These are phyloP conservation scores for Gastrophysa polygoni DNA, from an alignment of 2,888 invertebrate species.

Conservation along the genomic window DNA sequence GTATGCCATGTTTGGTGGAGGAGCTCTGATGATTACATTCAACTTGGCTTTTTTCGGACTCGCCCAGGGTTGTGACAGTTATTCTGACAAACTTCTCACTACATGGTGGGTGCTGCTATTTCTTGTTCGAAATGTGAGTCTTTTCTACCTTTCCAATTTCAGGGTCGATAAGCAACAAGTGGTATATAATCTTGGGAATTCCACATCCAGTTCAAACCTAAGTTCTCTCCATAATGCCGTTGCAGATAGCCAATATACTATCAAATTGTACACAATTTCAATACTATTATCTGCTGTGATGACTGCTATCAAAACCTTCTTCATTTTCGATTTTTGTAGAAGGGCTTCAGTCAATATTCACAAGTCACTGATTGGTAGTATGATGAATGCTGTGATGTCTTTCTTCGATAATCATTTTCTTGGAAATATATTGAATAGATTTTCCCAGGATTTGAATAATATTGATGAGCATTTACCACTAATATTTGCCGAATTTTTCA, in stretches of 20 bases:
- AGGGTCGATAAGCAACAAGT: conserved; percentile 39
- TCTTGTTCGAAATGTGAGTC: not conserved
- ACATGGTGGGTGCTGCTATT: conserved; percentile 40
- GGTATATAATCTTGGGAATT: conserved; percentile 21
- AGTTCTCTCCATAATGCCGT: conserved; percentile 10
- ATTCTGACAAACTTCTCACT: conserved; percentile 44
- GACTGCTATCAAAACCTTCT: conserved; percentile 33
- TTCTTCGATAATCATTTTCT: conserved; percentile 53
- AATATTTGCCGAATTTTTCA: conserved; percentile 36
- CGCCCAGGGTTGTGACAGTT: conserved; percentile 42
- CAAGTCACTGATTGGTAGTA: conserved; percentile 65
- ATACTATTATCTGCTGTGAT: conserved; percentile 33
- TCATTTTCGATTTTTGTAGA: conserved; percentile 38
- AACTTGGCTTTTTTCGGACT: conserved; percentile 41
- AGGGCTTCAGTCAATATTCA: conserved; percentile 58
- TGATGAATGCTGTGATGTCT: conserved; percentile 62
- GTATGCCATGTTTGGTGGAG: conserved; percentile 49
- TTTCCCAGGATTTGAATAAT: conserved; percentile 72
- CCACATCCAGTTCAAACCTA: conserved; percentile 3
- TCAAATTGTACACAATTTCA: conserved; percentile 36
- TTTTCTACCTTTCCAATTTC: conserved; percentile 19
- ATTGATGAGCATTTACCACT: conserved; percentile 61
- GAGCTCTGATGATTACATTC: conserved; percentile 40
- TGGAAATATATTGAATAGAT: conserved; percentile 62
- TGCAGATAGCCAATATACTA: conserved; percentile 11